phyloP scores from a whole-genome alignment of 2,113 vertebrate species.

The Polypterus bichir region DNA sequence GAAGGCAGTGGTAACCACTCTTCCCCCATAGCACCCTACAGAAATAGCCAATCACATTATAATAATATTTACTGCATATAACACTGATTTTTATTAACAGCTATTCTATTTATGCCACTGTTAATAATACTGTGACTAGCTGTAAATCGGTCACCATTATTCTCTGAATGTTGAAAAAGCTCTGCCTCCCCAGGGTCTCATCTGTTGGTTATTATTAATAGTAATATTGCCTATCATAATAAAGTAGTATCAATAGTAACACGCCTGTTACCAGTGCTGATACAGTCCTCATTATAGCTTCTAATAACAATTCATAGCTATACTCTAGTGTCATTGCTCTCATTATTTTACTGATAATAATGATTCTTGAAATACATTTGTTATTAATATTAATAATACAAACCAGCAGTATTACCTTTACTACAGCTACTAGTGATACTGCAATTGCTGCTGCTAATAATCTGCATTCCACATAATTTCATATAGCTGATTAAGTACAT shows the following conservation, averaged over 20 bases:
- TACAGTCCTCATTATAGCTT: no score
- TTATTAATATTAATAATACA: conserved; percentile 59
- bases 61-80: no score
- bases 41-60: no score
- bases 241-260: conserved; percentile 40
- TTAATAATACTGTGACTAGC: no score
- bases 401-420: conserved; percentile 32
- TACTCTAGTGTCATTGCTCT: conserved; percentile 35
- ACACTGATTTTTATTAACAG: no score
- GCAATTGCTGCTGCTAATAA: conserved; percentile 53
- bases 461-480: conserved; percentile 65
- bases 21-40: no score
- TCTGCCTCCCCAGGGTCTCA: conserved; percentile 14
- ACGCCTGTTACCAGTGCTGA: conserved; percentile 16
- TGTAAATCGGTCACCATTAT: no score
- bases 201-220: conserved; percentile 30
- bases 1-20: no score
- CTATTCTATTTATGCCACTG: no score
- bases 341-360: conserved; percentile 48
- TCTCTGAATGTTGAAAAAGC: not conserved
- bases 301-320: conserved; percentile 15
- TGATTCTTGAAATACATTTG: conserved; percentile 44
- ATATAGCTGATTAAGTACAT: conserved; percentile 54
- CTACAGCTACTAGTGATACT: conserved; percentile 51
- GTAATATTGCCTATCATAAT: conserved; percentile 44